Base-by-base conservation (phyloP, 2,113 vertebrate genomes). In the Rhinolophus ferrumequinum region DNA sequence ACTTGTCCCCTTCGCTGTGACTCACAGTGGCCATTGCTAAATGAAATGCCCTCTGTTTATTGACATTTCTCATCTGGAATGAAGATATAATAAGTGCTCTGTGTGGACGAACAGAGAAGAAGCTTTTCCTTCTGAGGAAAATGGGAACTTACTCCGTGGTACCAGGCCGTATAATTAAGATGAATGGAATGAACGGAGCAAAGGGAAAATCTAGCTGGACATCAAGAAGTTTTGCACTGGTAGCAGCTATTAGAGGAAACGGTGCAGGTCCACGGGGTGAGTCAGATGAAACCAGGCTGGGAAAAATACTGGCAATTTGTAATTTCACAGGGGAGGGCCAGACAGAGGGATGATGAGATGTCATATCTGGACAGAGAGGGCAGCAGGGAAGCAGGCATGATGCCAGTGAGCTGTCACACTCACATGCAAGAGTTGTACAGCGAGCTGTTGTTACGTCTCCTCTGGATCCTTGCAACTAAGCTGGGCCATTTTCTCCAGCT, bases 341-440 rank as follows among this genome's bases (percentile, higher is more conserved):
- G 41, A 54, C 58, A 14, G 21, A 21, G 80, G 80, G 41, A 15
- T 22, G 26, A 30, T 18, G 38, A 44, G 28, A 33, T 7, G 24
- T 33, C 21, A 10, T 4, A 12, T 12, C 38, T 8, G 38, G 28
- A 1, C 33, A 44, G 60, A 38, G 80, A 22, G 33, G 50, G 60
- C 4, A 19, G 41, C 21, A 1, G 14, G 64, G 72, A 3, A n/a
- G 35, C 0, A 0, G 41, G 64, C 21, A 0, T 0, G 3, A 7
- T 0, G 30, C 47, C 18, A 5, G 33, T 0, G 22, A 16, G 21
- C 26, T 12, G 66, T 15, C 10, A 35, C 44, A 9, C 41, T 3
- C 41, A 22, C 30, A 11, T 21, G 3, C 3, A 9, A 54, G 89
- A 1, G 38, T 15, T 6, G 8, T 33, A 12, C 28, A 16, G 47